Evolutionary conservation across 2,888 invertebrate genomes (phyloP).

Genomic region (Lapara coniferarum): DNA sequence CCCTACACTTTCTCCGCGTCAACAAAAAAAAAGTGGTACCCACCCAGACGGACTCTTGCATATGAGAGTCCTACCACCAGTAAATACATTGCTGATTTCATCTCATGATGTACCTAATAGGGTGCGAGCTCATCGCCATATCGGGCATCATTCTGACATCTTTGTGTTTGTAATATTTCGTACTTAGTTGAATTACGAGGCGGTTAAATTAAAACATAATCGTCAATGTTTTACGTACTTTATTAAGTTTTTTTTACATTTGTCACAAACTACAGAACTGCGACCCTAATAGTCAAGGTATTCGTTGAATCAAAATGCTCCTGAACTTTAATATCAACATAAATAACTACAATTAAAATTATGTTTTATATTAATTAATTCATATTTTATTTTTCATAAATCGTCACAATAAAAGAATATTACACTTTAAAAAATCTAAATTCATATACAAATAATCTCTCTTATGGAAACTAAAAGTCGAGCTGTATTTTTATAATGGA

Average conservation of each 20-base stretch:
- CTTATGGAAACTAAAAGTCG: constrained; percentile 74
- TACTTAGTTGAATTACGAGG: background rate
- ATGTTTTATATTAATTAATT: constrained; percentile 62
- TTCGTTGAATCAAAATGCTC: constrained; percentile 79
- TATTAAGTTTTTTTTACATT: constrained; percentile 73
- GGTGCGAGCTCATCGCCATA: too few relatives aligned
- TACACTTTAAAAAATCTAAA: constrained; percentile 73
- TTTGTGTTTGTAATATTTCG: too few relatives aligned
- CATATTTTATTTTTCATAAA: constrained; percentile 59
- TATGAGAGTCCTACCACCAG: too few relatives aligned
- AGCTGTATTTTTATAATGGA: constrained; percentile 74
- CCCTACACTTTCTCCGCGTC: too few relatives aligned
- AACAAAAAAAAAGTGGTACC: too few relatives aligned
- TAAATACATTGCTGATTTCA: too few relatives aligned
- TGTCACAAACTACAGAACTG: constrained; percentile 82
- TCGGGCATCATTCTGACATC: too few relatives aligned
- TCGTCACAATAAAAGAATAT: constrained; percentile 74
- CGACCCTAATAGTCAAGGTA: constrained; percentile 75
- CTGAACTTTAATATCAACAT: constrained; percentile 70
- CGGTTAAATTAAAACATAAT: constrained; percentile 41
- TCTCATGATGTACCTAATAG: too few relatives aligned
- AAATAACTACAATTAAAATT: constrained; percentile 75
- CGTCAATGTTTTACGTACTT: constrained; percentile 70
- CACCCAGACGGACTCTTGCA: too few relatives aligned
- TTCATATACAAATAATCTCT: constrained; percentile 82